Conservation (phyloP, 2,113 vertebrate genomes). For the Lutjanus erythropterus region DNA sequence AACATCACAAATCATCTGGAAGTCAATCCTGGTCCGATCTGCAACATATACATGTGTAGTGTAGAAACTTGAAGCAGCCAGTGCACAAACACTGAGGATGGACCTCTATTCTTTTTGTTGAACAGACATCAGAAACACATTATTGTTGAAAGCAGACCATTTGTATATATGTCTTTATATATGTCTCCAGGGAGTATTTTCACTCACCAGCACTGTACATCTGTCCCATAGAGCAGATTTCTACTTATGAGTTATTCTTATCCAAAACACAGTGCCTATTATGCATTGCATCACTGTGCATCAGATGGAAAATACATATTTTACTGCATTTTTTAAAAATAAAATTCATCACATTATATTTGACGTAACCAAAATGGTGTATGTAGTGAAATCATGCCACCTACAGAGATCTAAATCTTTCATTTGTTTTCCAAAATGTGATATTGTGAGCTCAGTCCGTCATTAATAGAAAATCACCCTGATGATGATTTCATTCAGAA, state of each 20-base stretch:
- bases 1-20: too few species aligned
- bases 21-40: too few species aligned
- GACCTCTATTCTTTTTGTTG: too few species aligned
- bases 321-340: neutral
- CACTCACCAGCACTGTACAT: neutral
- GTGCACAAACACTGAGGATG: too few species aligned
- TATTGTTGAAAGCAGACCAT: too few species aligned
- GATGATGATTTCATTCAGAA: neutral
- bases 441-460: neutral
- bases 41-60: too few species aligned
- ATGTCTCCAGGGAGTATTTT: too few species aligned
- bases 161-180: too few species aligned
- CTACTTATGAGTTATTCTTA: neutral
- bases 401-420: neutral
- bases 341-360: neutral
- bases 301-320: neutral
- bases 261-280: neutral
- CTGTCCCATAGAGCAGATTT: neutral
- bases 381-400: neutral
- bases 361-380: neutral
- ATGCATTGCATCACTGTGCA: neutral
- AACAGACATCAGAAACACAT: too few species aligned
- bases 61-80: too few species aligned
- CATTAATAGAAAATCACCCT: neutral
- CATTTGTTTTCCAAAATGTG: neutral